Evolutionary conservation across 2,113 vertebrate genomes (phyloP).

Genomic region (Silurus glanis): DNA sequence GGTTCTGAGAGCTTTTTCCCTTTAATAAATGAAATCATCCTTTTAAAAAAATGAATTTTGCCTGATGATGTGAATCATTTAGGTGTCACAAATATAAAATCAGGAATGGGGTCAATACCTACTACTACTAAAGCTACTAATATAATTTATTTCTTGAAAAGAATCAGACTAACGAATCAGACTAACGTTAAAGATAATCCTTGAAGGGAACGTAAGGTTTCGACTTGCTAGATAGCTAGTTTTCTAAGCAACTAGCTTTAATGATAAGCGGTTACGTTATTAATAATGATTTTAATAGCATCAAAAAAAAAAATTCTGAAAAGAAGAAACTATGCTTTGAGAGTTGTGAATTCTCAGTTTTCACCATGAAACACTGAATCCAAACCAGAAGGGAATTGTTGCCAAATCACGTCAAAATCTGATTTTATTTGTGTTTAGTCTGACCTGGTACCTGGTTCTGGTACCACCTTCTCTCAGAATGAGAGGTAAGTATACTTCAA

Average conservation of each 20-base stretch:
- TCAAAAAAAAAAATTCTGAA: too few relatives aligned
- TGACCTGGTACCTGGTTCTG: background rate
- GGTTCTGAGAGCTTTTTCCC: too few relatives aligned
- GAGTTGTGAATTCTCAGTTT: background rate
- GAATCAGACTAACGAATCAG: background rate
- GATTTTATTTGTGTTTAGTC: slow-evolving; percentile 3
- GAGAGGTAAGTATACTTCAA: too few relatives aligned
- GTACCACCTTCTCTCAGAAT: too few relatives aligned
- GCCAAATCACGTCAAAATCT: background rate
- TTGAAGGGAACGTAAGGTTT: background rate
- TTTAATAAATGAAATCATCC: too few relatives aligned
- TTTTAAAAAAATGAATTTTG: too few relatives aligned
- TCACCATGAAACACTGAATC: background rate
- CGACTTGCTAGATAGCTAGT: background rate
- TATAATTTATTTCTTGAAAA: background rate
- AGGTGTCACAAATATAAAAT: too few relatives aligned
- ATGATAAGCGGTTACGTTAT: background rate
- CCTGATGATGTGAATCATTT: too few relatives aligned
- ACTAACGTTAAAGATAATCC: background rate
- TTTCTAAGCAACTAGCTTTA: background rate
- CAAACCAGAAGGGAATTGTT: background rate
- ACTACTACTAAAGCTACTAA: background rate
- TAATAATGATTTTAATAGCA: background rate
- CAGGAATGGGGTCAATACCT: too few relatives aligned
- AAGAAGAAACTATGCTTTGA: too few relatives aligned